These are phyloP conservation scores for Limnephilus rhombicus DNA, from an alignment of 2,888 invertebrate species.

Conservation along the genomic window DNA sequence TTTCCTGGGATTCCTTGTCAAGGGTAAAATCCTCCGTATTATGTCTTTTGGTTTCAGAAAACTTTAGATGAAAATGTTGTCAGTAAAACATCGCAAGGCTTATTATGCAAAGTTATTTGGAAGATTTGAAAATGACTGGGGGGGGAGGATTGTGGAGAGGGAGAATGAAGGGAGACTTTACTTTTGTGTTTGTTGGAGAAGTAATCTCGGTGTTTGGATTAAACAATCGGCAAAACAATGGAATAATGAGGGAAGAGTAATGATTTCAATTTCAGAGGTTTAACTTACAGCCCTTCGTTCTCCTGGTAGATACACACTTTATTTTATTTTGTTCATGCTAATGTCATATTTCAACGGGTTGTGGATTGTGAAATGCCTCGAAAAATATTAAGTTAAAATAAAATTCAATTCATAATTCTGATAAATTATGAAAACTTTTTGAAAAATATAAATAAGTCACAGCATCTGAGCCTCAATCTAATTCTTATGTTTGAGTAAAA, in stretches of 20 bases:
- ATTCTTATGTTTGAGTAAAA: too few species aligned
- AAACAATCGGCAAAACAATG: conserved; percentile 38
- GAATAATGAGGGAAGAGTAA: conserved; percentile 28
- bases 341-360: neutral
- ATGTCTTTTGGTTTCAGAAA: conserved; percentile 59
- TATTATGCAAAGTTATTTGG: conserved; percentile 42
- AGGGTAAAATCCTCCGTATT: conserved; percentile 58
- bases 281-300: conserved; percentile 16
- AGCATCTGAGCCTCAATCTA: too few species aligned
- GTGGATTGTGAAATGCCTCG: neutral
- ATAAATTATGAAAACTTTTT: neutral
- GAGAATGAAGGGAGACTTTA: neutral
- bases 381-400: neutral
- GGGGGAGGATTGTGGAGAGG: neutral
- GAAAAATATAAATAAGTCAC: neutral
- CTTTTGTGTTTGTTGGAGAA: conserved; percentile 34
- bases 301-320: neutral
- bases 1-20: conserved; percentile 52
- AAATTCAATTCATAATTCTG: neutral
- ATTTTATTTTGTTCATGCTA: neutral
- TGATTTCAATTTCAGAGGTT: conserved; percentile 34
- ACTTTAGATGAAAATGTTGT: conserved; percentile 59
- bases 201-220: conserved; percentile 43
- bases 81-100: conserved; percentile 22
- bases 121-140: conserved; percentile 35